Evolutionary conservation across 1,140 invertebrate species (phyloP), one percentile per base, ranked within the genome.

Genomic region (Lucilia sericata): DNA sequence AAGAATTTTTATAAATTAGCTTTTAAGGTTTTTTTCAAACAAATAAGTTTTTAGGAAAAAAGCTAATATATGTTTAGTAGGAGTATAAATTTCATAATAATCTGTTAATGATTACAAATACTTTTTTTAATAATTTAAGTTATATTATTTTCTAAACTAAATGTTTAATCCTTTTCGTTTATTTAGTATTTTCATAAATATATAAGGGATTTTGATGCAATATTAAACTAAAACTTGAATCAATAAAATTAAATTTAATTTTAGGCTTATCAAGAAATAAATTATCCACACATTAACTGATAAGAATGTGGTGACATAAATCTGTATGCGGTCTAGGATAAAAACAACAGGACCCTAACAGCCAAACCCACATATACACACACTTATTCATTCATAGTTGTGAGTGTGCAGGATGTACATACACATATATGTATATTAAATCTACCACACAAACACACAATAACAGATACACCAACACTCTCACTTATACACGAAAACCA

Each of bases 281-380:
- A 49, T 80, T 80, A 49, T 80, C 42, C n/a, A 12, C 7, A 80
- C 76, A 80, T 80, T 80, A 80, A 80, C 42, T 80, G 76, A 80
- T 80, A 49, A 80, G 76, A 49, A 80, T 80, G 76, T 80, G 76
- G 76, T 80, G 76, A 80, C 76, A 80, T 80, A 80, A 80, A 80
- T 80, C 42, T 80, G 34, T 21, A 51, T 49, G 76, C 21, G 76
- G 42, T 80, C 74, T 76, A 51, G n/a, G 10, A 17, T 12, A 19
- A 70, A 70, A 21, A 21, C 65, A 70, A 70, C 65, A 70, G 8
- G 12, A 70, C 55, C 5, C 55, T 17, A 17, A 60, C 14, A n/a
- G 5, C 13, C 13, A 17, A 5, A 60, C 51, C 5, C 55, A n/a
- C 55, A n/a, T 2, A n/a, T 5, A 4, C 55, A 60, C 55, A 60